Percentiles rank a stretch among this genome's conserved stretches.
These are phyloP conservation scores for Oryctes rhinoceros DNA, from an alignment of 1,140 invertebrate genomes.

Conservation along the genomic window DNA sequence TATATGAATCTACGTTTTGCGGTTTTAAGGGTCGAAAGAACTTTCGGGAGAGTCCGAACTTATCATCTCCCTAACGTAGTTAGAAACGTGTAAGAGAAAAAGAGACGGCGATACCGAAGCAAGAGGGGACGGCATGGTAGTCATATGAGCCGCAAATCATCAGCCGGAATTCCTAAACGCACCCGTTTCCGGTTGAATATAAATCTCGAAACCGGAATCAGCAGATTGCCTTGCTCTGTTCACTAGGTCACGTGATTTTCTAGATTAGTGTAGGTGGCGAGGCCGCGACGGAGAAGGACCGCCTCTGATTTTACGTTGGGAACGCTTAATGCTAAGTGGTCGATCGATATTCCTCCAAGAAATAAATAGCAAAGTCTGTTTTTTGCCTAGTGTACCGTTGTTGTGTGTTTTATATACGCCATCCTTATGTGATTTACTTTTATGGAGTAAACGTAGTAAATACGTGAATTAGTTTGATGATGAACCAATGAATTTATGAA, in stretches of 20 bases:
- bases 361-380: background rate
- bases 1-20: background rate
- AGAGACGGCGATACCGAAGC: background rate
- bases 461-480: background rate
- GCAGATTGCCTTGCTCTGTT: slow-evolving; percentile 52
- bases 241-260: slow-evolving; percentile 43
- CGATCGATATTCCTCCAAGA: slow-evolving; percentile 23
- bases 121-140: slow-evolving; percentile 7
- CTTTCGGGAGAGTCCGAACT: background rate
- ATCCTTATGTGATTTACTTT: slow-evolving; percentile 24
- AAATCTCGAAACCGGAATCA: slow-evolving; percentile 52
- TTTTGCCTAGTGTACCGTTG: background rate
- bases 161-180: slow-evolving; percentile 55
- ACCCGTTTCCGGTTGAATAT: slow-evolving; percentile 53
- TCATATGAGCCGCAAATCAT: slow-evolving; percentile 53
- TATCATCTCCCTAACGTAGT: background rate
- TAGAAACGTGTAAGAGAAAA: background rate
- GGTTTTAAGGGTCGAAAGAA: slow-evolving; percentile 42
- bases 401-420: background rate
- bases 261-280: slow-evolving; percentile 15
- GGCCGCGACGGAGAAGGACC: background rate
- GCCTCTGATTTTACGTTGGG: slow-evolving; percentile 16
- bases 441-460: background rate
- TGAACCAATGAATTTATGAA: background rate
- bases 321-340: slow-evolving; percentile 4